These are phyloP conservation scores for Hemaris fuciformis DNA, from an alignment of 2,888 invertebrate species.

Conservation along the genomic window DNA sequence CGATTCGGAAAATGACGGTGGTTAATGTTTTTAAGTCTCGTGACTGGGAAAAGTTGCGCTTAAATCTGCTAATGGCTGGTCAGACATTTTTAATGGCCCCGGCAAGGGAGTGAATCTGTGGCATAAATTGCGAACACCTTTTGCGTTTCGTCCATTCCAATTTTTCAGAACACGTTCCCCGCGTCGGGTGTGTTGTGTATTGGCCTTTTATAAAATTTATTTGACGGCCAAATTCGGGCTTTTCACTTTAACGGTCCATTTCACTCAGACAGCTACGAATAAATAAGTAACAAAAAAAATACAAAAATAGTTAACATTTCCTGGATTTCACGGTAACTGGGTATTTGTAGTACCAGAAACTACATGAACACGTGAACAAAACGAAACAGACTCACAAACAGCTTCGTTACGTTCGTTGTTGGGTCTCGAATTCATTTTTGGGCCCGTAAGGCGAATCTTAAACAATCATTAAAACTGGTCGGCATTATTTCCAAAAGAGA, in stretches of 20 bases:
- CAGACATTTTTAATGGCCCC: slow-evolving; percentile 70
- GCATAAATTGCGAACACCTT: slow-evolving; percentile 61
- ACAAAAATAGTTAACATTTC: too few relatives aligned
- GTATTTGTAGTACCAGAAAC: too few relatives aligned
- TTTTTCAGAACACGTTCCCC: slow-evolving; percentile 54
- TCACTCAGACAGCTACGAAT: neutral
- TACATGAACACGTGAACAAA: too few relatives aligned
- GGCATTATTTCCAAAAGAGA: too few relatives aligned
- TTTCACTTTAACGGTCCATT: neutral
- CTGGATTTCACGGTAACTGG: too few relatives aligned
- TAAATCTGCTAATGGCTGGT: slow-evolving; percentile 69
- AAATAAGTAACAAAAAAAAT: neutral
- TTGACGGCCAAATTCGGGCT: slow-evolving; percentile 43
- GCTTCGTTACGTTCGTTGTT: too few relatives aligned
- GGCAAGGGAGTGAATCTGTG: slow-evolving; percentile 62
- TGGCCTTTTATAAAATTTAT: slow-evolving; percentile 61
- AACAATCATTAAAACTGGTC: too few relatives aligned
- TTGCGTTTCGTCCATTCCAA: slow-evolving; percentile 45
- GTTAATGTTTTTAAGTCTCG: slow-evolving; percentile 68
- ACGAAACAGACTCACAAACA: too few relatives aligned
- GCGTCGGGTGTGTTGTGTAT: slow-evolving; percentile 47
- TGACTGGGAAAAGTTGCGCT: slow-evolving; percentile 61
- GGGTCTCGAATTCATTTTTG: too few relatives aligned
- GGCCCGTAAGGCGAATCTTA: too few relatives aligned
- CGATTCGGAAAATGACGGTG: slow-evolving; percentile 59